phyloP scores from a whole-genome alignment of 2,888 invertebrate species.

The Hirtodrosophila confusa region DNA sequence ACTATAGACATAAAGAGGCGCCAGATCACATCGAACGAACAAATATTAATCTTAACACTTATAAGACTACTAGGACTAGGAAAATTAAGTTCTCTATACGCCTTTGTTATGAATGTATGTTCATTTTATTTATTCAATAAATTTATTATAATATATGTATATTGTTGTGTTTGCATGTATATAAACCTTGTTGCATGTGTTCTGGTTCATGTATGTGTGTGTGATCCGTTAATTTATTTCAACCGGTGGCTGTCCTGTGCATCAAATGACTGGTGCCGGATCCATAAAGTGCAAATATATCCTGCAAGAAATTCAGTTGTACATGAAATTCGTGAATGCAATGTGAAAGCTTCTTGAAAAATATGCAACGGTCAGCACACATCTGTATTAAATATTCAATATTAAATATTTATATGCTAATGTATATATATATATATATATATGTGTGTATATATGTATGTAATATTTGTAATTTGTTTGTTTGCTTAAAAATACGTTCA shows the following conservation, averaged over 20 bases:
- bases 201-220: conserved; percentile 10
- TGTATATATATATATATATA: conserved; percentile 37
- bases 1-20: no score
- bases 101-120: conserved; percentile 61
- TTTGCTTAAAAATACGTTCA: conserved; percentile 69
- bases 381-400: conserved; percentile 32
- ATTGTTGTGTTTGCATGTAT: conserved; percentile 37
- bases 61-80: not conserved
- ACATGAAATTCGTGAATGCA: conserved; percentile 28
- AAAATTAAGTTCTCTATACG: no score
- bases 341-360: conserved; percentile 37
- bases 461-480: conserved; percentile 60
- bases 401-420: conserved; percentile 44
- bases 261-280: conserved; percentile 34
- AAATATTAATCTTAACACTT: conserved; percentile 12
- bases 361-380: conserved; percentile 38
- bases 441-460: conserved; percentile 32
- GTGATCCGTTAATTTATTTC: conserved; percentile 3
- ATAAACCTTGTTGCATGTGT: conserved; percentile 37
- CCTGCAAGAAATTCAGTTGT: conserved; percentile 25
- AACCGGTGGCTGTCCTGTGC: conserved; percentile 25
- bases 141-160: conserved; percentile 57
- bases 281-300: conserved; percentile 35
- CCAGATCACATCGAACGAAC: not conserved
- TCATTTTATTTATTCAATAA: conserved; percentile 77